Evolutionary conservation across 1,140 invertebrate species (phyloP).

Genomic region (Temnothorax curvispinosus): DNA sequence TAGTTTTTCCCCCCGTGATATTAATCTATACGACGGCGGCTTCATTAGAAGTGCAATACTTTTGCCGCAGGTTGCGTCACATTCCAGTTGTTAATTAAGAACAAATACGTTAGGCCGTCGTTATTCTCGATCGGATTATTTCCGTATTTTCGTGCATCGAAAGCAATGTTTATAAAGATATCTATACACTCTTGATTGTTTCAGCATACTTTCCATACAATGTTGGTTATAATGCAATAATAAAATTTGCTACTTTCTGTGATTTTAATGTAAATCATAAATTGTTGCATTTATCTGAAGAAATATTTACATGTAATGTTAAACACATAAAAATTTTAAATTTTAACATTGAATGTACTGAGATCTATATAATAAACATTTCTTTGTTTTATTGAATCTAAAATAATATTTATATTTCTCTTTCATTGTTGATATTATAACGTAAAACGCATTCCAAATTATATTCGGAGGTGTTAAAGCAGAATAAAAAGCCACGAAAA

Average conservation of each 20-base stretch:
- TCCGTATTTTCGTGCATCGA: not conserved
- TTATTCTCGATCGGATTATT: not conserved
- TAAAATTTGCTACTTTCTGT: not conserved
- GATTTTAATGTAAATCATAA: not conserved
- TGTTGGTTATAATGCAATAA: not conserved
- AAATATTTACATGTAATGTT: not conserved
- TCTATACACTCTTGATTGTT: not conserved
- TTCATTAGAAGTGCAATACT: conserved; percentile 37
- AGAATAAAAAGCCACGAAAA: not conserved
- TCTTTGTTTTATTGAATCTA: not conserved
- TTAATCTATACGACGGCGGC: conserved; percentile 37
- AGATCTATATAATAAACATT: not conserved
- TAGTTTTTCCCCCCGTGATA: conserved; percentile 30
- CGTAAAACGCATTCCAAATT: not conserved
- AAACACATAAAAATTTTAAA: no score
- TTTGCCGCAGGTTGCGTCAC: conserved; percentile 24
- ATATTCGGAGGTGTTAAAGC: not conserved
- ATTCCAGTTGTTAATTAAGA: conserved; percentile 43
- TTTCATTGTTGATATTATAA: not conserved
- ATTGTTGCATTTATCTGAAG: not conserved
- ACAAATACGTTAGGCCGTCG: not conserved
- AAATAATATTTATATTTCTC: not conserved
- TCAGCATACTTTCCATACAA: not conserved
- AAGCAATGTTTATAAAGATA: not conserved
- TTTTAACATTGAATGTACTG: not conserved